Percentiles rank a stretch among this genome's conserved stretches.
phyloP scores from a whole-genome alignment of 1,140 invertebrate species.

The Saccostrea cuccullata region DNA sequence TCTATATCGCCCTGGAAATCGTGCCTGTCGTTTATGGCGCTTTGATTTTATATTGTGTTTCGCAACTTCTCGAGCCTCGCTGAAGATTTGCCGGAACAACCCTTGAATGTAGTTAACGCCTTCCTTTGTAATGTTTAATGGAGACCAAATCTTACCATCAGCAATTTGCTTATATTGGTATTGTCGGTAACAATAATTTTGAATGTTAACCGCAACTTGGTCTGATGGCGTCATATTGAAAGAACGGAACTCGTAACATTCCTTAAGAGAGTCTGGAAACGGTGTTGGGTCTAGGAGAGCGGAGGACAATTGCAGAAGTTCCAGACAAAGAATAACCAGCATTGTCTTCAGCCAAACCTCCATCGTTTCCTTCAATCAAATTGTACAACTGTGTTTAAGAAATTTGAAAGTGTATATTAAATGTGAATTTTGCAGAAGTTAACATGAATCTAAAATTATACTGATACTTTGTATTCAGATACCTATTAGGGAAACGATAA shows the following conservation, averaged over 20 bases:
- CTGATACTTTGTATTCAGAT: too few relatives aligned
- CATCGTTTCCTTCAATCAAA: neutral
- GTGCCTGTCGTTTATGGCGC: slow-evolving; percentile 13
- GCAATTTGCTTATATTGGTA: slow-evolving; percentile 25
- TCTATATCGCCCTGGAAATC: neutral
- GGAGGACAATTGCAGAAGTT: neutral
- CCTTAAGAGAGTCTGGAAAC: neutral
- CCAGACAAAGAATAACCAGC: neutral
- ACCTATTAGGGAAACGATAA: too few relatives aligned
- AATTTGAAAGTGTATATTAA: too few relatives aligned
- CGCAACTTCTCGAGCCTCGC: neutral
- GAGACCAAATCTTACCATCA: neutral
- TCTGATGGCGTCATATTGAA: slow-evolving; percentile 15
- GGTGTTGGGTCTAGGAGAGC: slow-evolving; percentile 1
- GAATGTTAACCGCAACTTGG: neutral
- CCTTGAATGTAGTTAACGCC: slow-evolving; percentile 35
- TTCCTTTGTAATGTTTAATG: neutral
- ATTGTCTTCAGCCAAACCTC: neutral
- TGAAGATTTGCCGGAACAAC: slow-evolving; percentile 31
- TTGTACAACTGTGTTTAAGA: neutral
- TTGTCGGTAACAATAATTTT: slow-evolving; percentile 17
- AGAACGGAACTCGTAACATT: slow-evolving; percentile 27
- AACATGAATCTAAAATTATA: too few relatives aligned
- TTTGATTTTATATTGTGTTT: neutral
- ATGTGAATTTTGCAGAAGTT: too few relatives aligned